Evolutionary conservation across 1,140 invertebrate genomes (phyloP).

Genomic region (Drosophila mauritiana): DNA sequence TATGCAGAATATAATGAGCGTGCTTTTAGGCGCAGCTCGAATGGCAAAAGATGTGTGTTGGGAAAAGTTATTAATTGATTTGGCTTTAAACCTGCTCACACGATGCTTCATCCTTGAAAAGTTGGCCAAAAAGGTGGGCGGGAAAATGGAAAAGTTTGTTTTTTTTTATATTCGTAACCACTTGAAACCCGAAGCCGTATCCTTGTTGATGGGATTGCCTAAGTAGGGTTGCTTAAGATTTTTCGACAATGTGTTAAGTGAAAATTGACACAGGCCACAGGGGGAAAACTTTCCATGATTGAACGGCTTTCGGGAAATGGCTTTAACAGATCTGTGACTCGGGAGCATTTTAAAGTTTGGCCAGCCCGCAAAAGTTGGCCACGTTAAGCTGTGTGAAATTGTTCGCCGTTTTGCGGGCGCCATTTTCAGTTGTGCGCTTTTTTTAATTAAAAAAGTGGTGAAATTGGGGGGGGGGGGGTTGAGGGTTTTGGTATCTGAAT

Average conservation of each 20-base stretch:
- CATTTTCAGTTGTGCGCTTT: conserved; percentile 28
- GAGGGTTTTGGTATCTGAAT: neutral
- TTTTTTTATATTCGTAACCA: conserved; percentile 5
- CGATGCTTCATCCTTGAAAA: conserved; percentile 41
- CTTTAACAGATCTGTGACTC: conserved; percentile 16
- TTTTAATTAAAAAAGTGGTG: conserved; percentile 73
- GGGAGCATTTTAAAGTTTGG: conserved; percentile 32
- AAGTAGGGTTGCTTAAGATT: conserved; percentile 60
- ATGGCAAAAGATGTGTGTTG: conserved; percentile 12
- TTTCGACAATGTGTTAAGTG: conserved; percentile 72
- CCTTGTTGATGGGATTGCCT: conserved; percentile 28
- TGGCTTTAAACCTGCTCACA: conserved; percentile 58
- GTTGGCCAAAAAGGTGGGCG: conserved; percentile 46
- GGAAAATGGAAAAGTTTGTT: conserved; percentile 48
- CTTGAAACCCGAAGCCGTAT: conserved; percentile 33
- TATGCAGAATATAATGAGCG: conserved; percentile 61
- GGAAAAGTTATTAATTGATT: conserved; percentile 72
- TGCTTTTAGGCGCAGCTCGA: conserved; percentile 53
- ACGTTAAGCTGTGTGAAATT: conserved; percentile 57
- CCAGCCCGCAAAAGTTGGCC: conserved; percentile 24
- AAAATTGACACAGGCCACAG: conserved; percentile 64
- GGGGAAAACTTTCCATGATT: conserved; percentile 60
- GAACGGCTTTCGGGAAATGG: conserved; percentile 47
- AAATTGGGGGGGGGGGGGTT: too few species aligned
- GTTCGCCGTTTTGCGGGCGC: conserved; percentile 46